Conservation (phyloP, 2,888 invertebrate species). For the Azorinus chamasolen region DNA sequence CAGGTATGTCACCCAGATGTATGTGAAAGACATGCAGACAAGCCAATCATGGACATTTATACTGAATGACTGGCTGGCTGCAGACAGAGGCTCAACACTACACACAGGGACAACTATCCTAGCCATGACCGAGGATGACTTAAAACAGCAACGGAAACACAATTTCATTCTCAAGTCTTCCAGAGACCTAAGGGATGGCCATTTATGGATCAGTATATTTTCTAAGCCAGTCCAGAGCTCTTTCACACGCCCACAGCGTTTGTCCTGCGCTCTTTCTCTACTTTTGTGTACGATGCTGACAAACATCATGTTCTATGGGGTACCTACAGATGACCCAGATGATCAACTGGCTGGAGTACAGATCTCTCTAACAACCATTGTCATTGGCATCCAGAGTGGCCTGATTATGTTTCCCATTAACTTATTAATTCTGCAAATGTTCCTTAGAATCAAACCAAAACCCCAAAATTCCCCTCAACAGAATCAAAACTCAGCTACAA, state of each 20-base stretch:
- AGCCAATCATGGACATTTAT: constrained; percentile 75
- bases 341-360: constrained; percentile 62
- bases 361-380: constrained; percentile 66
- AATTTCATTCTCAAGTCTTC: constrained; percentile 69
- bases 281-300: constrained; percentile 81
- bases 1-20: constrained; percentile 79
- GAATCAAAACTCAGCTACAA: not conserved
- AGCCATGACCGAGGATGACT: constrained; percentile 55
- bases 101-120: constrained; percentile 63
- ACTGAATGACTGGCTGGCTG: constrained; percentile 79
- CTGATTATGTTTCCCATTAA: constrained; percentile 79
- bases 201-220: constrained; percentile 84
- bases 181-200: constrained; percentile 77
- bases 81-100: constrained; percentile 62
- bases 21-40: constrained; percentile 76
- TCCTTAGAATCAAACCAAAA: constrained; percentile 59
- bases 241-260: constrained; percentile 83
- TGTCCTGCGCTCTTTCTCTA: constrained; percentile 81
- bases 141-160: constrained; percentile 53
- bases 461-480: constrained; percentile 4
- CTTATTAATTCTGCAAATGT: constrained; percentile 73
- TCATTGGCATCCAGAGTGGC: constrained; percentile 74
- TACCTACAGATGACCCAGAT: constrained; percentile 73
- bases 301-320: constrained; percentile 83
- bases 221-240: constrained; percentile 76